phyloP scores from a whole-genome alignment of 2,888 invertebrate genomes.

The Stramonita haemastoma region DNA sequence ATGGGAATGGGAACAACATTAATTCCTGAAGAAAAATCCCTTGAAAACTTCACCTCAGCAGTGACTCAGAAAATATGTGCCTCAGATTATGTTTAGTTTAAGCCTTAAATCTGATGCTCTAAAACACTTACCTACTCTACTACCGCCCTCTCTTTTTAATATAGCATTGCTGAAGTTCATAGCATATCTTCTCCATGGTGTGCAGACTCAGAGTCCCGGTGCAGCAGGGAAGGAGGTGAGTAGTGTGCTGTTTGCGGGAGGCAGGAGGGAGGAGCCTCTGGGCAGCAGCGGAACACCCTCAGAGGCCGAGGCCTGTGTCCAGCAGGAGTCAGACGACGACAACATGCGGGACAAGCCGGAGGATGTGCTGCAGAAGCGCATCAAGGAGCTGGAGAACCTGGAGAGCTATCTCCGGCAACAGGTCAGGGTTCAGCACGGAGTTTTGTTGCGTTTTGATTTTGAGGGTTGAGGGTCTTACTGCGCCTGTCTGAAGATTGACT shows the following conservation, averaged over 20 bases:
- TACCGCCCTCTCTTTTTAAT: not conserved
- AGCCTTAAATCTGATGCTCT: no score
- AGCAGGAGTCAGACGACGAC: constrained; percentile 3
- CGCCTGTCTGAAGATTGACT: not conserved
- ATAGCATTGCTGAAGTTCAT: not conserved
- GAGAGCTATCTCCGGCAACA: constrained; percentile 62
- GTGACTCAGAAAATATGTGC: no score
- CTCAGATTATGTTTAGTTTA: no score
- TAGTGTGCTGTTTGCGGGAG: constrained; percentile 14
- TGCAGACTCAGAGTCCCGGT: constrained; percentile 2
- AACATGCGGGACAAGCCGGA: constrained; percentile 71
- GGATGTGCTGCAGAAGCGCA: constrained; percentile 68
- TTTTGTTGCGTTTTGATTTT: not conserved
- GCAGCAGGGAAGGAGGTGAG: constrained; percentile 24
- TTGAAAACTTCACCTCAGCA: no score
- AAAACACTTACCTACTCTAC: no score
- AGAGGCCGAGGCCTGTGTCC: constrained; percentile 35
- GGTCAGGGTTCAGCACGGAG: constrained; percentile 6
- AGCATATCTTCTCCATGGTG: not conserved
- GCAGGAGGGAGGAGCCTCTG: constrained; percentile 34
- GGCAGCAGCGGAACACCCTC: constrained; percentile 38
- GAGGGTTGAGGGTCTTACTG: not conserved
- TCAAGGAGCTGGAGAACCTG: constrained; percentile 71
- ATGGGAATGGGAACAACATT: no score
- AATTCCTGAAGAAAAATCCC: no score